Evolutionary conservation across 1,140 invertebrate genomes (phyloP), one percentile per base, ranked within the genome.

Genomic region (Antheraea pernyi): DNA sequence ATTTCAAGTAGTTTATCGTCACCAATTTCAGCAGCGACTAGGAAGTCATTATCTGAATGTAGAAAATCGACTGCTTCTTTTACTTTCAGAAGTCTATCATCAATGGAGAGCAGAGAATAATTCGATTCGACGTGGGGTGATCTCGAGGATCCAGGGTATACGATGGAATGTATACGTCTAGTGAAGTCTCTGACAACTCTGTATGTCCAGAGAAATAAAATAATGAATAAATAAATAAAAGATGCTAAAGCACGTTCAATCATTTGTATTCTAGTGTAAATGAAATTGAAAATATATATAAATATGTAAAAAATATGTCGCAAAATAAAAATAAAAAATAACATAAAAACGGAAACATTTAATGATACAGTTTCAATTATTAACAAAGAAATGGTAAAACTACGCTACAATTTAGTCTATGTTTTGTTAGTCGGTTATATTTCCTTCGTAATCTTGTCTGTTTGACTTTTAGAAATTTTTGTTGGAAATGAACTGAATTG

Each of bases 1-100:
- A 75, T 77, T 61, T 83, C 72, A 19, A 88, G 70, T 19, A 78
- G 66, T 11, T 75, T 74, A 59, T 79, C 71, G 68, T 88, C 83
- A 18, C 86, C 86, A 19, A 73, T 76, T 77, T 88, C 88, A 46
- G 86, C 86, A 68, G 86, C 84, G 5, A 83, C 66, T 16, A 90
- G 74, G 48, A 88, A 81, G 13, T 86, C 82, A 64, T 82, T 81
- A 63, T 90, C 88, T 67, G 69, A 68, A 63, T 88, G 81, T 7
- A 90, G 72, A 63, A 84, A 84, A 18, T 84, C 76, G 4, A 86
- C 65, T 48, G 84, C 86, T 70, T 78, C 67, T 66, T 74, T 76
- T 37, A 82, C 64, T 58, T 75, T 62, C 19, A 67, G 36, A 66
- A 81, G 46, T 53, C 46, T 62, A 19, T 72, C 68, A 30, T 71